A percentile compares a stretch with the other conserved stretches of the same genome.
These are phyloP conservation scores for Rutilus rutilus DNA, from an alignment of 2,113 vertebrate species.

Conservation along the genomic window DNA sequence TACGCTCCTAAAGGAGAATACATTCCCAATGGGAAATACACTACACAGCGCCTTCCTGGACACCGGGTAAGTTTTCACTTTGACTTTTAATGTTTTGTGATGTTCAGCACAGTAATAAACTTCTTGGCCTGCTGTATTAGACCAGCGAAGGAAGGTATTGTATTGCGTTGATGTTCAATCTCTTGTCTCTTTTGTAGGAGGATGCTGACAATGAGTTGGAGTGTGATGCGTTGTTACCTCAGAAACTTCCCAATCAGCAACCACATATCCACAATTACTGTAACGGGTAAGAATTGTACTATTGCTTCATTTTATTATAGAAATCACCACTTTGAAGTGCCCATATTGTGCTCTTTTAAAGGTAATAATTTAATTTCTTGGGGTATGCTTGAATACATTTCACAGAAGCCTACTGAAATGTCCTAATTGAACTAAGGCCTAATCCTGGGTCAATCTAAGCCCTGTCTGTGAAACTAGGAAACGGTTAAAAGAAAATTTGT, in stretches of 20 bases:
- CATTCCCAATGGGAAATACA: constrained; percentile 73
- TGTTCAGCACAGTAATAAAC: neutral
- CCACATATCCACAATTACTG: constrained; percentile 72
- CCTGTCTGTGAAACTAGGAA: too few relatives aligned
- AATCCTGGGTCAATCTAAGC: too few relatives aligned
- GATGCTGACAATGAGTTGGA: constrained; percentile 78
- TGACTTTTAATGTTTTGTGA: too few relatives aligned
- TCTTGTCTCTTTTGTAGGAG: constrained; percentile 63
- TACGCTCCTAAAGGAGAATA: constrained; percentile 68
- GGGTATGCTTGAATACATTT: too few relatives aligned
- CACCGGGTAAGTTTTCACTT: constrained; percentile 76
- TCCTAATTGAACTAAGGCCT: too few relatives aligned
- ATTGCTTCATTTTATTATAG: neutral
- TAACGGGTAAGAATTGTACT: constrained; percentile 73
- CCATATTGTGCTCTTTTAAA: neutral
- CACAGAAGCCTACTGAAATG: too few relatives aligned
- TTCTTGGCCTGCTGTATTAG: neutral
- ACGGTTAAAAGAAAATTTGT: too few relatives aligned
- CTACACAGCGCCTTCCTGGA: constrained; percentile 75
- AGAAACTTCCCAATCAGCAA: constrained; percentile 72
- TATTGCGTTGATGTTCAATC: neutral
- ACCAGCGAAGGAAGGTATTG: neutral
- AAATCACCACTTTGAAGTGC: neutral
- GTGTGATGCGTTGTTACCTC: constrained; percentile 76
- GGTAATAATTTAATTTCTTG: too few relatives aligned